Evolutionary conservation across 1,140 invertebrate genomes (phyloP), one percentile per base, ranked within the genome.

Genomic region (Zaprionus nigranus): DNA sequence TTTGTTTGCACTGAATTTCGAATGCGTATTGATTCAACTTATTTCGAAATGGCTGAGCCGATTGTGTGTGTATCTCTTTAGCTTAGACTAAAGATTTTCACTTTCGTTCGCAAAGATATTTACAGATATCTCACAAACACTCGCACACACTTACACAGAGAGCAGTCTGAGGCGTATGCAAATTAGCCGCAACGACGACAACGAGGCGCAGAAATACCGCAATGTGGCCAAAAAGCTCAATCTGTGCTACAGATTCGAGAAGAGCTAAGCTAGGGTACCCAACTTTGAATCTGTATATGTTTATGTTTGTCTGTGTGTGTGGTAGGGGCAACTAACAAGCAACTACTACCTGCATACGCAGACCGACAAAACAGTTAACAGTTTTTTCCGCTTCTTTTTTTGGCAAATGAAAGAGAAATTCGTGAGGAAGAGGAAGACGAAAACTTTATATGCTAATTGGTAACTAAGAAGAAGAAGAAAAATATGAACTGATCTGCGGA

Each of bases 371-470:
- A 75, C 56, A 71, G 84, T 79, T 90, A 88, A 90, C 85, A 75
- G 81, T 90, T 84, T 88, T 68, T 69, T 60, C 43, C 22, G 24
- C 26, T 58, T 17, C 17, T 36, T 54, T 51, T 68, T 79, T 88
- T 67, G 85, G 81, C 79, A 88, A 88, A 88, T 90, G 85, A 88
- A 88, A 88, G 85, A 88, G 85, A 88, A 88, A 88, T 88, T 88
- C 40, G 81, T 84, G 77, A 53, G 67, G 40, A 46, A 46, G 40
- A 46, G 40, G 40, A 46, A 46, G 40, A 78, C 69, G 65, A 70
- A 70, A 78, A 57, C 36, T 58, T 78, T 66, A 77, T 90, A 90
- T 88, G 84, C 84, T 88, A 88, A 88, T 88, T 87, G 81, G 81
- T 75, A 64, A 60, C 63, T 66, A 77, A 79, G 71, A 64, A 49